Evolutionary conservation across 2,888 invertebrate species (phyloP).

Genomic region (Drosophila monieri): DNA sequence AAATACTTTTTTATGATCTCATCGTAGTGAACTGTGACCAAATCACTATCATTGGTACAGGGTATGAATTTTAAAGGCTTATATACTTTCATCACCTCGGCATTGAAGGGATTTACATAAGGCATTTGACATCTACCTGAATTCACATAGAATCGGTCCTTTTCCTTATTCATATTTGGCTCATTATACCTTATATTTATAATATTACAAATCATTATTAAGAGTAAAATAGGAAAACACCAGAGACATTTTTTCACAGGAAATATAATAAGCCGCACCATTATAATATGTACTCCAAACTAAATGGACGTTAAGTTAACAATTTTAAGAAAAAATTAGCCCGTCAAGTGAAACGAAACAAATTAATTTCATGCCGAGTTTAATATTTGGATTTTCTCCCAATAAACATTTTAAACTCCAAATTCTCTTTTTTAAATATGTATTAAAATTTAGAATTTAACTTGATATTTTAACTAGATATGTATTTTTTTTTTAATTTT

Average conservation of each 20-base stretch:
- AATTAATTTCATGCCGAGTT: conserved; percentile 11
- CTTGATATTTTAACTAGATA: background rate
- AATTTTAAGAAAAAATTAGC: background rate
- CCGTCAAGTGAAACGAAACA: background rate
- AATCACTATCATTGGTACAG: conserved; percentile 55
- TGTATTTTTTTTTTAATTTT: background rate
- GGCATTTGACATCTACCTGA: conserved; percentile 87
- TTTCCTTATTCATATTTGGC: background rate
- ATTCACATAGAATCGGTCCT: conserved; percentile 73
- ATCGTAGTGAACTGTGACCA: conserved; percentile 48
- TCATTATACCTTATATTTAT: background rate
- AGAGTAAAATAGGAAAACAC: background rate
- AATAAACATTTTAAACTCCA: background rate
- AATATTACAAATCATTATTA: conserved; percentile 1
- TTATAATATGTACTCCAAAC: background rate
- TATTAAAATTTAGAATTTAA: background rate
- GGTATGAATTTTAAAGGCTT: conserved; percentile 39
- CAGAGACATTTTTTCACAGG: background rate
- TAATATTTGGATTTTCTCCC: background rate
- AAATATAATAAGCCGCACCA: conserved; percentile 7
- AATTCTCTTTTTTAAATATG: background rate
- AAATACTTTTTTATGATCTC: conserved; percentile 44
- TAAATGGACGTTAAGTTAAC: background rate
- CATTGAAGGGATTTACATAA: conserved; percentile 86
- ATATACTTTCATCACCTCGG: conserved; percentile 80